Evolutionary conservation across 2,797 vertebrate species (phyloP), one percentile per base, ranked within the genome.

Genomic region (Anabas testudineus): DNA sequence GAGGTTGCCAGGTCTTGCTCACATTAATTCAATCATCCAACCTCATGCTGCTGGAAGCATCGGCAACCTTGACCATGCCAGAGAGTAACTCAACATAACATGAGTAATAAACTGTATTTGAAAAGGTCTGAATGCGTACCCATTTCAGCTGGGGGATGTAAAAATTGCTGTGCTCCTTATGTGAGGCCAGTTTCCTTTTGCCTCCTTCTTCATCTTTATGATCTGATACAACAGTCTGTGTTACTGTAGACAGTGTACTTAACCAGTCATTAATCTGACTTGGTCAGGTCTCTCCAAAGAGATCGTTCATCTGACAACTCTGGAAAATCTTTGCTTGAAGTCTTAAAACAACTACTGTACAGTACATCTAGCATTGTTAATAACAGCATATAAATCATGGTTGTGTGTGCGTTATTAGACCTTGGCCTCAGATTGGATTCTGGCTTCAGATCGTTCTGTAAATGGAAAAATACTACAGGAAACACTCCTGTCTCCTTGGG

Each of bases 201-300:
- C 10, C 36, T 12, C 34, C 30, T 30, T 30, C 30, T 30, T 30
- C 30, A 30, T 30, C 54, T 37, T 21, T 1, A 6, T 15, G 30
- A 51, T 56, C 52, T 64, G 26, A 64, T 60, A 39, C 47, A 12
- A 39, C 49, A 39, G 39, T 51, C 32, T 32, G 2, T 22, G 43
- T 48, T n/a, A 14, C 48, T 39, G 41, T 21, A 24, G 67, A 61
- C 74, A 66, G 5, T 21, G 59, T 48, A 65, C 59, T 66, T 74
- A 80, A 70, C 69, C 73, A 60, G 32, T 39, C 72, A 83, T 74
- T 65, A 63, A 61, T 77, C 67, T 73, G 55, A 30, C 53, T 45
- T n/a, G 28, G 58, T 70, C 43, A 48, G 52, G 41, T 51, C 28
- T 70, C 39, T 10, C 32, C 43, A 78, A 48, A 64, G 54, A 74